Evolutionary conservation across 1,140 invertebrate genomes (phyloP), one percentile per base, ranked within the genome.

Genomic region (Stegodyphus mimosarum): DNA sequence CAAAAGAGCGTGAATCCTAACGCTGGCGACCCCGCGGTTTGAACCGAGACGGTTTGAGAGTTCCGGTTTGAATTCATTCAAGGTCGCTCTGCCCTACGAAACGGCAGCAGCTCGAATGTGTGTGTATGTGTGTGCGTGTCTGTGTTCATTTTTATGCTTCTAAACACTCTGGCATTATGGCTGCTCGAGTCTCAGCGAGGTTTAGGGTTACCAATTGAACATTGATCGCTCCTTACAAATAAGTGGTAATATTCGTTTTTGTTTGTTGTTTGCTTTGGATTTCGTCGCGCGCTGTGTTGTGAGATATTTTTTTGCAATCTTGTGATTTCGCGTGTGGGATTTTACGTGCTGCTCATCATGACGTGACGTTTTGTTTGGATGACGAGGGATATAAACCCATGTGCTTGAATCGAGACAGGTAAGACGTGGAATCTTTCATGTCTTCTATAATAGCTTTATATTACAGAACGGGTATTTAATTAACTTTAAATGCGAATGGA

Each of bases 41-140:
- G 70, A 83, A 83, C 70, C 80, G 80, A 83, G 71, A 83, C 80
- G 80, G 60, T 83, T 83, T 70, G 64, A 55, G 81, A 84, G 81
- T 84, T 84, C 81, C 81, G 81, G 81, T 84, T 84, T 75, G 81
- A 64, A 53, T 84, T 75, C 81, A 84, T 84, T 84, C 81, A 84
- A 84, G 81, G 81, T 84, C 81, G 81, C 71, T 67, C 50, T 60
- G 18, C 81, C 18, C 72, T 51, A 18, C 64, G 49, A 69, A 83
- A n/a, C 33, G 78, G 69, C 33, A n/a, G 49, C 53, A 7, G 33
- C 53, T 49, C 18, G 2, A 9, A 33, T 15, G 17, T 67, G 64
- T 17, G 64, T 66, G 64, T 17, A 17, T 66, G 7, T 11, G 55
- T 60, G 17, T 67, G 64, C 64, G 60, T 66, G 60, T 49, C 67